Evolutionary conservation across 2,797 vertebrate genomes (phyloP), one percentile per base, ranked within the genome.

Genomic region (Muraenolepis orangiensis): DNA sequence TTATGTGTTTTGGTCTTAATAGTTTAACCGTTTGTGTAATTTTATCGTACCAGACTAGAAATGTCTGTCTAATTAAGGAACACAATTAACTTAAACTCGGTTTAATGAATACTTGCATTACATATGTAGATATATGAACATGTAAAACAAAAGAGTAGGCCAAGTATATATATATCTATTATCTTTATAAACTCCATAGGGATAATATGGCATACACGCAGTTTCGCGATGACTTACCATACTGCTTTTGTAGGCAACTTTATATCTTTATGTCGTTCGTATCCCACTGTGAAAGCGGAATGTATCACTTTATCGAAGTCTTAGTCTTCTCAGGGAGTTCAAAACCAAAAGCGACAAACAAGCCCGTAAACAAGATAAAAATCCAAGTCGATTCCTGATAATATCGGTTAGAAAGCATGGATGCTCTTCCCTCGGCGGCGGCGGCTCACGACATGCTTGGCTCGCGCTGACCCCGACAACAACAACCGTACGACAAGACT

Each of bases 221-320:
- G 72, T 70, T 68, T 66, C 69, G 76, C 71, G 23, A 81, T 76
- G 74, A 86, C 91, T 90, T 78, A 92, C 93, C 93, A 93, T 93
- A 10, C 76, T 78, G 64, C 26, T 76, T 73, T 86, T 74, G 78
- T 16, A 26, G 3, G 72, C 77, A 72, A 82, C 67, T 16, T 51
- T 51, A 61, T 84, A 68, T 77, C n/a, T n/a, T n/a, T n/a, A n/a
- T 80, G 72, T 73, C 68, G 23, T 70, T 30, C 66, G 29, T 68
- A 68, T 85, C 86, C 82, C 78, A 68, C 68, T 74, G 74, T 13
- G 23, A 70, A 28, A 70, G 23, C 69, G 69, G n/a, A 34, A n/a
- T 51, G 80, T 82, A 61, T 74, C 42, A 66, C 46, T 2, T 20
- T 74, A 70, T 75, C 0, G 23, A 40, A 70, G 69, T 69, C 42